Evolutionary conservation across 2,797 vertebrate genomes (phyloP).

Genomic region (Apodemus agrarius): DNA sequence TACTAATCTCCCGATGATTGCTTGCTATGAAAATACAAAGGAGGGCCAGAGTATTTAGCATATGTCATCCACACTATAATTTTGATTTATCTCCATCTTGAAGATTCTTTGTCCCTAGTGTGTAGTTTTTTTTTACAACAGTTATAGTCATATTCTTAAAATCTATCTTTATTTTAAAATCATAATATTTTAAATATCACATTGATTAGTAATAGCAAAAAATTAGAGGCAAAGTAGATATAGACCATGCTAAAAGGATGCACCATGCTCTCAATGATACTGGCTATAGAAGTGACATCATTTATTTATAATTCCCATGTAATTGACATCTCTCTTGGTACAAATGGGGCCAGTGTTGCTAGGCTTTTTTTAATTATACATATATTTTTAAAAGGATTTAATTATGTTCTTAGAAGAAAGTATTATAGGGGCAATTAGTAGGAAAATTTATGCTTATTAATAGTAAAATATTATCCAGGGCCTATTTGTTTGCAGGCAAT

Average conservation of each 20-base stretch:
- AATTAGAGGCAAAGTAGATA: slow-evolving; percentile 8
- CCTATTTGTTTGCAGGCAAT: not conserved
- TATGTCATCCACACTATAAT: slow-evolving; percentile 63
- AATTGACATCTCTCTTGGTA: not conserved
- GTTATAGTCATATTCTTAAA: not conserved
- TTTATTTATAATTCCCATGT: not conserved
- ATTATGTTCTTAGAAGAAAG: not conserved
- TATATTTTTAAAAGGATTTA: not conserved
- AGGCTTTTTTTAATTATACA: not conserved
- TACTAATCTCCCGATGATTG: not conserved
- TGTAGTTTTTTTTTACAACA: not conserved
- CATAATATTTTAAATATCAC: not conserved
- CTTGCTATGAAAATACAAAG: not conserved
- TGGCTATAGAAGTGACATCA: not conserved
- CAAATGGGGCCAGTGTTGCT: not conserved
- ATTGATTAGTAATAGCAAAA: not conserved
- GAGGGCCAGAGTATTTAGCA: slow-evolving; percentile 57
- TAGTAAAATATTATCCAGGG: not conserved
- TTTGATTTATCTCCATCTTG: slow-evolving; percentile 71
- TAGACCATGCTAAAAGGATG: not conserved
- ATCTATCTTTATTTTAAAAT: slow-evolving; percentile 36
- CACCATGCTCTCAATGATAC: not conserved
- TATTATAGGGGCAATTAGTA: not conserved
- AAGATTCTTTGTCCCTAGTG: not conserved
- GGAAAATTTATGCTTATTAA: not conserved